Percentiles rank a stretch among this genome's conserved stretches.
Evolutionary conservation across 2,888 invertebrate species (phyloP).

Genomic region (Netelia melanura): DNA sequence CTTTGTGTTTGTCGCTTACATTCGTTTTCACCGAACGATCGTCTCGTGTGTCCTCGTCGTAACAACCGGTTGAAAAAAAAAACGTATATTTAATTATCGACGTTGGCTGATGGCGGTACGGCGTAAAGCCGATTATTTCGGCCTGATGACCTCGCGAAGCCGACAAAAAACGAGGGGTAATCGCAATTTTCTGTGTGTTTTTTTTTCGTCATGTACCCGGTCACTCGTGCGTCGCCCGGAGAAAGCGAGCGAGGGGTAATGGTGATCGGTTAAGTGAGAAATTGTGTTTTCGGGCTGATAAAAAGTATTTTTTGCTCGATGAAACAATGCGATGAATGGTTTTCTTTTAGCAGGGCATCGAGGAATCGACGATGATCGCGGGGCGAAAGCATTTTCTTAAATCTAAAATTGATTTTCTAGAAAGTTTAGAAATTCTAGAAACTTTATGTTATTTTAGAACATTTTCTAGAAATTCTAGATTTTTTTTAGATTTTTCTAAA

Average conservation of each 20-base stretch:
- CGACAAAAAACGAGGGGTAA: slow-evolving; percentile 45
- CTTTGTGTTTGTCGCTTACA: too few relatives aligned
- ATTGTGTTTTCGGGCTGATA: neutral
- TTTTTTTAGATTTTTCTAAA: too few relatives aligned
- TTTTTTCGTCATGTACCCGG: slow-evolving; percentile 5
- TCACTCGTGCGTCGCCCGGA: neutral
- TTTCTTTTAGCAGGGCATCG: too few relatives aligned
- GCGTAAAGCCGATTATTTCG: slow-evolving; percentile 40
- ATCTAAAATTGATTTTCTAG: too few relatives aligned
- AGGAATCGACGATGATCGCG: too few relatives aligned
- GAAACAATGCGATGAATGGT: neutral
- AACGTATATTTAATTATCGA: slow-evolving; percentile 49
- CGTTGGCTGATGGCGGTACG: slow-evolving; percentile 29
- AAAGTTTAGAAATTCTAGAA: too few relatives aligned
- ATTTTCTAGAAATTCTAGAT: too few relatives aligned
- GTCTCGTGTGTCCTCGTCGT: slow-evolving; percentile 4
- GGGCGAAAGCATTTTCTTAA: too few relatives aligned
- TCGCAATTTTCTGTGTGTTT: slow-evolving; percentile 6
- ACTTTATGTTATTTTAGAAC: too few relatives aligned
- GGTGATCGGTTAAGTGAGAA: neutral
- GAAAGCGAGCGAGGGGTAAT: neutral
- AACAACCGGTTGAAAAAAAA: slow-evolving; percentile 37
- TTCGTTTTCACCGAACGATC: slow-evolving; percentile 26
- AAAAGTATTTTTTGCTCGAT: neutral
- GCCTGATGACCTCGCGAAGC: slow-evolving; percentile 44